Base-by-base conservation (phyloP, 2,113 vertebrate genomes). In the Barbus barbus region DNA sequence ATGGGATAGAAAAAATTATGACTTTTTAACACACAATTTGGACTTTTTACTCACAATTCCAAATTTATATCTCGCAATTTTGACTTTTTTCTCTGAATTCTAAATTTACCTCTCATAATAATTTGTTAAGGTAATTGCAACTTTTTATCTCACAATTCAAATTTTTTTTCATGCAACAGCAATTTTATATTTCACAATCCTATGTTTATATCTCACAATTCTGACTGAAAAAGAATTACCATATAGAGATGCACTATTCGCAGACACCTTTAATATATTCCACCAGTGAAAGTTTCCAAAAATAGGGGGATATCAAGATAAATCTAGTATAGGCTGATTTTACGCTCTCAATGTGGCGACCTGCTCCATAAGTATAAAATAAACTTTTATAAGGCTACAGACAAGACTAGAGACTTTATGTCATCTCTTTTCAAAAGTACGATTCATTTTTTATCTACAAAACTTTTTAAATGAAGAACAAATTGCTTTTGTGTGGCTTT, bases 381-480 rank as follows among this genome's bases (percentile, higher is more conserved):
- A 58, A 58, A 60, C 1, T 58, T 58, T 58, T 24, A 24, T 58
- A 2, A 24, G 3, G 1, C 56, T 60, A 60, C n/a, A 18, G n/a
- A 58, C 22, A 24, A 24, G 24, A 61, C 67, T 71, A 9, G 7
- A 67, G 63, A 0, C 9, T 38, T 69, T n/a, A 69, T 69, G 33
- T 71, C 33, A 71, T 71, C 38, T 16, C 0, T 46, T 46, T 44
- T 73, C 41, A 14, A 73, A 44, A 24, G 9, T 24, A 24, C 6
- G 5, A 44, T 44, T 44, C 0, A 44, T 44, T 72, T 71, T 71
- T 38, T 44, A 73, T 44, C 71, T 73, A n/a, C 44, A 73, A 26
- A 46, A 44, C 71, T 73, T 73, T 71, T 71, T 12, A 38, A 72
- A 46, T 73, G n/a, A 46, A 73, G 38, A 41, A 46, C 71, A 73